Evolutionary conservation across 1,140 invertebrate genomes (phyloP).

Genomic region (Spodoptera litura): DNA sequence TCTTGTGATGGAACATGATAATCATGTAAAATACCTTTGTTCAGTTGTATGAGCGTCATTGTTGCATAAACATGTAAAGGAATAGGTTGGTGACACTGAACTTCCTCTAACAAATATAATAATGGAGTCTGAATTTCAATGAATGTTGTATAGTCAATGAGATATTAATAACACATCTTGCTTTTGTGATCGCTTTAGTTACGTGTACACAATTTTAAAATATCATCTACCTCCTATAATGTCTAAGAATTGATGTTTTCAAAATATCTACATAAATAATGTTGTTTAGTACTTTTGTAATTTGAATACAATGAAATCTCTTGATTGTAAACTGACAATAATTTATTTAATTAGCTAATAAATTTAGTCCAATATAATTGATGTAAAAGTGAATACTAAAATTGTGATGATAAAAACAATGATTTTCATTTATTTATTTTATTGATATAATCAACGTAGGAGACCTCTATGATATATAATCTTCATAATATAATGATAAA

Average conservation of each 20-base stretch:
- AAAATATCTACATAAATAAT: neutral
- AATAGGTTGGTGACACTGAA: slow-evolving; percentile 13
- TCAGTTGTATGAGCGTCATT: neutral
- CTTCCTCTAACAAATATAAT: neutral
- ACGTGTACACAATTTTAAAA: neutral
- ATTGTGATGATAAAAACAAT: slow-evolving; percentile 57
- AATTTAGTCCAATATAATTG: slow-evolving; percentile 44
- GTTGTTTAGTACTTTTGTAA: slow-evolving; percentile 33
- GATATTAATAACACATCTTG: too few relatives aligned
- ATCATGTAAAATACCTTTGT: slow-evolving; percentile 19
- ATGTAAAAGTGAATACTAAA: slow-evolving; percentile 24
- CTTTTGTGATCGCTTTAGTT: slow-evolving; percentile 6
- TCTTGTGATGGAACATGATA: slow-evolving; percentile 1
- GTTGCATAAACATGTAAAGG: neutral
- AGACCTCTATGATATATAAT: slow-evolving; percentile 76
- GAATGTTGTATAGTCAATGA: too few relatives aligned
- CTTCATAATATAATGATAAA: slow-evolving; percentile 78
- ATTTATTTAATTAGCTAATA: slow-evolving; percentile 54
- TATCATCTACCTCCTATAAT: slow-evolving; percentile 36
- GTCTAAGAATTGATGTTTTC: slow-evolving; percentile 1
- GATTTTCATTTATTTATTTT: slow-evolving; percentile 69
- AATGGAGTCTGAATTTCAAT: neutral
- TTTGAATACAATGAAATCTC: slow-evolving; percentile 44
- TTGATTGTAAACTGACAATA: slow-evolving; percentile 59
- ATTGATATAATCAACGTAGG: slow-evolving; percentile 80